phyloP scores from a whole-genome alignment of 1,140 invertebrate species.

The Caenorhabditis remanei region DNA sequence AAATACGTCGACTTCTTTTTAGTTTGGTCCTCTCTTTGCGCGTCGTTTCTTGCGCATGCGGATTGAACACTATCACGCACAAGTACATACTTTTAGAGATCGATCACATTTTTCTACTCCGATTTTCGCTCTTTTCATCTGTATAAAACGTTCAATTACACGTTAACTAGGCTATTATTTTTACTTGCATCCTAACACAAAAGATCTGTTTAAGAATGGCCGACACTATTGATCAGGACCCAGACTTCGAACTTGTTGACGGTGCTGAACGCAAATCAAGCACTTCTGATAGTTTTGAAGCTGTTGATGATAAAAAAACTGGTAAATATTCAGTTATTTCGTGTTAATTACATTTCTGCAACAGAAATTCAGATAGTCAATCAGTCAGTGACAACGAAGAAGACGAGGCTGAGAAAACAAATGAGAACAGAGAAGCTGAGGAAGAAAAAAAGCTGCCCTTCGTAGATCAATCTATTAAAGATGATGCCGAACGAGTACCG shows the following conservation, averaged over 20 bases:
- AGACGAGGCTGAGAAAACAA: slow-evolving; percentile 4
- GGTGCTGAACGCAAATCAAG: slow-evolving; percentile 24
- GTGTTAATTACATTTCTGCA: not conserved
- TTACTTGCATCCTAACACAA: too few species aligned
- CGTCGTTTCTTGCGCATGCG: not conserved
- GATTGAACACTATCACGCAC: not conserved
- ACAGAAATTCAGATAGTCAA: slow-evolving; percentile 36
- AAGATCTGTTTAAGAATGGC: not conserved
- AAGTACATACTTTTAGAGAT: not conserved
- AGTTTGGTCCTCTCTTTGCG: not conserved
- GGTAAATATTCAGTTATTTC: not conserved
- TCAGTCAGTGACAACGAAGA: slow-evolving; percentile 37
- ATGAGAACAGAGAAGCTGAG: not conserved
- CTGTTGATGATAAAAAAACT: slow-evolving; percentile 38
- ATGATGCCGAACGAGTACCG: not conserved
- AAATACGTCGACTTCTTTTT: too few species aligned
- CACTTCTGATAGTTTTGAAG: slow-evolving; percentile 37
- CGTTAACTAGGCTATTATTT: too few species aligned
- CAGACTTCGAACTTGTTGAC: not conserved
- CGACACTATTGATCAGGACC: slow-evolving; percentile 5
- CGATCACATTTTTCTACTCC: slow-evolving; percentile 6
- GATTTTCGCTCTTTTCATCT: not conserved
- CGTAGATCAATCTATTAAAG: slow-evolving; percentile 43
- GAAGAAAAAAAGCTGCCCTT: not conserved
- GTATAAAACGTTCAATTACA: not conserved